Percentiles rank a stretch among this genome's conserved stretches.
phyloP scores from a whole-genome alignment of 2,888 invertebrate genomes.

The Cetonia aurata region DNA sequence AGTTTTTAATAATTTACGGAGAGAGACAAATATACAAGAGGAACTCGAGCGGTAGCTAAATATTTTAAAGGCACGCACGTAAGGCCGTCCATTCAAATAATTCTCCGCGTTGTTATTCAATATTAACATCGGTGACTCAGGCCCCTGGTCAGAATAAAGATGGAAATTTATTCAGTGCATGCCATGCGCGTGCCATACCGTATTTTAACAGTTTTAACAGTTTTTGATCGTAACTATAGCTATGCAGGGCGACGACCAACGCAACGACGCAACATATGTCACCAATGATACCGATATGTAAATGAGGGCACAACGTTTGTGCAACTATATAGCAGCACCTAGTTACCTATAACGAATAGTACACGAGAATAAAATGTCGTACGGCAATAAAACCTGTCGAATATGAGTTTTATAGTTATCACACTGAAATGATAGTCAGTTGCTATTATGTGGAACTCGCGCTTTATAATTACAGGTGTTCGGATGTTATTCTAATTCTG shows the following conservation, averaged over 20 bases:
- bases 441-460: too few relatives aligned
- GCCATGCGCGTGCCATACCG: slow-evolving; percentile 32
- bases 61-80: slow-evolving; percentile 1
- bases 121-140: slow-evolving; percentile 26
- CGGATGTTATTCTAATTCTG: too few relatives aligned
- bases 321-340: slow-evolving; percentile 16
- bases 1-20: slow-evolving; percentile 18
- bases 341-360: slow-evolving; percentile 4
- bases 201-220: slow-evolving; percentile 39
- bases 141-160: slow-evolving; percentile 14
- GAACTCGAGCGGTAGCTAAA: neutral
- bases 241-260: slow-evolving; percentile 19
- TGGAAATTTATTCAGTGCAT: slow-evolving; percentile 37
- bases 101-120: slow-evolving; percentile 8
- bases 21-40: slow-evolving; percentile 6
- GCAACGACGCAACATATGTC: slow-evolving; percentile 24
- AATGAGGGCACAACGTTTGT: slow-evolving; percentile 30
- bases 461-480: too few relatives aligned
- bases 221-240: slow-evolving; percentile 16
- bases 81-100: slow-evolving; percentile 16
- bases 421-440: neutral
- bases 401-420: slow-evolving; percentile 12
- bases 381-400: slow-evolving; percentile 12
- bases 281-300: slow-evolving; percentile 34
- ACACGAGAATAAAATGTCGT: slow-evolving; percentile 2